Evolutionary conservation across 2,797 vertebrate genomes (phyloP).

Genomic region (Acestrorhynchus altus): DNA sequence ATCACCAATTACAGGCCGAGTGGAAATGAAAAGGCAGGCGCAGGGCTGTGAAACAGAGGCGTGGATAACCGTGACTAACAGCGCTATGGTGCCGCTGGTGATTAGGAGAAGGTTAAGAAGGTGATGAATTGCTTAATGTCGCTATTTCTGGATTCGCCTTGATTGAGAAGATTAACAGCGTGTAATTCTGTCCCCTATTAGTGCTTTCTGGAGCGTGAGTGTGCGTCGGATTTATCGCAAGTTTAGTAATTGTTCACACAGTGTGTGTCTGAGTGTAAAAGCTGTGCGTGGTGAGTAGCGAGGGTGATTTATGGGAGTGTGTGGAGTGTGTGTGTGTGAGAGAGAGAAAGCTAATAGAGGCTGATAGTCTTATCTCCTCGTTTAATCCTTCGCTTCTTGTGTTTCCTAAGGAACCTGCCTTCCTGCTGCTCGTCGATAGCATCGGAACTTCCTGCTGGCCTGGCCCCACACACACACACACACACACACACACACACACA

Average conservation of each 20-base stretch:
- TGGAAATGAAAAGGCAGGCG: slow-evolving; percentile 62
- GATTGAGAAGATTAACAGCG: slow-evolving; percentile 82
- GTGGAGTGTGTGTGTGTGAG: slow-evolving; percentile 66
- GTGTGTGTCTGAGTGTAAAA: slow-evolving; percentile 76
- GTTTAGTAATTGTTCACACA: slow-evolving; percentile 91
- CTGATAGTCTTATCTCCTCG: slow-evolving; percentile 82
- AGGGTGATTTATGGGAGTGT: slow-evolving; percentile 73
- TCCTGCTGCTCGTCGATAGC: slow-evolving; percentile 60
- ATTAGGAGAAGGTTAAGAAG: slow-evolving; percentile 80
- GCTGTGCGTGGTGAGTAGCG: slow-evolving; percentile 75
- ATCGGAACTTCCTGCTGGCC: slow-evolving; percentile 49
- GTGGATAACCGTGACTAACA: slow-evolving; percentile 77
- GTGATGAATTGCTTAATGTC: slow-evolving; percentile 85
- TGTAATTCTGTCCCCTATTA: slow-evolving; percentile 82
- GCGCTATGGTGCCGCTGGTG: slow-evolving; percentile 76
- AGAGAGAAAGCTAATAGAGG: slow-evolving; percentile 83
- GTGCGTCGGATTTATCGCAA: slow-evolving; percentile 92
- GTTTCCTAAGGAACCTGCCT: slow-evolving; percentile 57
- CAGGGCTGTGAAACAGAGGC: slow-evolving; percentile 66
- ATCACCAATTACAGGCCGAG: slow-evolving; percentile 63
- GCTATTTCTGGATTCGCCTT: slow-evolving; percentile 84
- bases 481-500: slow-evolving; percentile 7
- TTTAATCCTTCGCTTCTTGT: slow-evolving; percentile 72
- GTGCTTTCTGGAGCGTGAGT: slow-evolving; percentile 83
- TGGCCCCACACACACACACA: neutral